Conservation (phyloP, 64 coral and sea anemone genomes). For the Trachythela sp. region DNA sequence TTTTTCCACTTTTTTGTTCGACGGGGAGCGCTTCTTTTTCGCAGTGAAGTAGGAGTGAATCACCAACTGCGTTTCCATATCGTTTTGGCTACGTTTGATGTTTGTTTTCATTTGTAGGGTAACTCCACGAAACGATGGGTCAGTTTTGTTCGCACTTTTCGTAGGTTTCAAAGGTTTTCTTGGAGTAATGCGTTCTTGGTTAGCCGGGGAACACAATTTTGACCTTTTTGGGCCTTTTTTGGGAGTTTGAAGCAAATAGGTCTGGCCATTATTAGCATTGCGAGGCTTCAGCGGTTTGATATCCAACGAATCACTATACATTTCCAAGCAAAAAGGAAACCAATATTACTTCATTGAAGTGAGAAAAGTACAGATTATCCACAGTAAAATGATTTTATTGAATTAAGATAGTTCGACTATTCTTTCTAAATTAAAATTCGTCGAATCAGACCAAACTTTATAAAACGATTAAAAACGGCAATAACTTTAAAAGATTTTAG, state of each 20-base stretch:
- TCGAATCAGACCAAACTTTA: not conserved
- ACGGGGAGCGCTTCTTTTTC: constrained; percentile 71
- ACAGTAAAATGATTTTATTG: too few species aligned
- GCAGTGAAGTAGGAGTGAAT: constrained; percentile 85
- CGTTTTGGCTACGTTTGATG: constrained; percentile 52
- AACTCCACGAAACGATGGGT: constrained; percentile 87
- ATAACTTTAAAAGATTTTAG: too few species aligned
- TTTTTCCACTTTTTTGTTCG: constrained; percentile 46
- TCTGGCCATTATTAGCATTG: not conserved
- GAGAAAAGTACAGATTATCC: too few species aligned
- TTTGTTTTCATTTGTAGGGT: constrained; percentile 93
- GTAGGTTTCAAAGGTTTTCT: constrained; percentile 83
- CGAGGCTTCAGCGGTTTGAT: not conserved
- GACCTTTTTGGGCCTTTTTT: not conserved
- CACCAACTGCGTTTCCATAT: constrained; percentile 74
- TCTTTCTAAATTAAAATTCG: not conserved
- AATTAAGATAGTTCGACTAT: too few species aligned
- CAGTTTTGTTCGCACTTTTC: constrained; percentile 73
- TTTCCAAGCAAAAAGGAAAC: not conserved
- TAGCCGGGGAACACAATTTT: not conserved
- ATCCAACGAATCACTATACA: not conserved
- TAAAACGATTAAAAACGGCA: too few species aligned
- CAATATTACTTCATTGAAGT: too few species aligned
- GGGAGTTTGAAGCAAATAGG: constrained; percentile 3
- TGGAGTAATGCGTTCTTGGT: constrained; percentile 66